These are phyloP conservation scores for Lophius piscatorius DNA, from an alignment of 2,113 vertebrate genomes.

Conservation along the genomic window DNA sequence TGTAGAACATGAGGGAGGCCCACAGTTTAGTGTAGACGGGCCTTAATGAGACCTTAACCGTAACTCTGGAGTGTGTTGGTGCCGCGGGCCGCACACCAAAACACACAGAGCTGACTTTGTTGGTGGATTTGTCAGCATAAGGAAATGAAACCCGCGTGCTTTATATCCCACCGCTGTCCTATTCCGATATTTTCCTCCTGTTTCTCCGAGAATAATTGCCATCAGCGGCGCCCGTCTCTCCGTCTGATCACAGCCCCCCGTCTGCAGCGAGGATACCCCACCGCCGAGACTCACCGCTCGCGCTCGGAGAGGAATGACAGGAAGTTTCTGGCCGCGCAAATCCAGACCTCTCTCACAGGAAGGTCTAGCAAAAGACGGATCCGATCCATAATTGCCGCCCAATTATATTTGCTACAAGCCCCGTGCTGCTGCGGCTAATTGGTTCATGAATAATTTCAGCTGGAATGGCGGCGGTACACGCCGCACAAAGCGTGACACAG, in stretches of 20 bases:
- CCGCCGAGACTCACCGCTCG: conserved; percentile 37
- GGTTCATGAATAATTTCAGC: conserved; percentile 74
- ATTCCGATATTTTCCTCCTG: conserved; percentile 6
- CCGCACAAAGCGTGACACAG: conserved; percentile 49
- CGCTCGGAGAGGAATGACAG: conserved; percentile 54
- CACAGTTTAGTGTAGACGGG: neutral
- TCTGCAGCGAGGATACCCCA: conserved; percentile 25
- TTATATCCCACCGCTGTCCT: conserved; percentile 3
- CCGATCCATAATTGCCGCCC: conserved; percentile 73
- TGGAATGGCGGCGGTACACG: conserved; percentile 20
- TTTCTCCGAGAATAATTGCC: conserved; percentile 60
- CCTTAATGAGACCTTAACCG: conserved; percentile 45
- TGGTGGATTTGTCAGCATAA: conserved; percentile 5
- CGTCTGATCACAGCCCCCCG: conserved; percentile 2
- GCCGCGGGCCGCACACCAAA: conserved; percentile 9
- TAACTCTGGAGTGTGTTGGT: conserved; percentile 19
- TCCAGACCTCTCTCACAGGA: conserved; percentile 62
- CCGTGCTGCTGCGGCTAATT: conserved; percentile 68
- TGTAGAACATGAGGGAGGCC: neutral
- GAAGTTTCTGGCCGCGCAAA: conserved; percentile 38
- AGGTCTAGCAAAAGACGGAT: conserved; percentile 63
- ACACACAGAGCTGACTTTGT: conserved; percentile 2
- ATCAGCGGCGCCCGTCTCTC: neutral
- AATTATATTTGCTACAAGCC: conserved; percentile 76
- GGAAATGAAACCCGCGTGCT: neutral